phyloP scores from a whole-genome alignment of 1,140 invertebrate species.

The Elymnias hypermnestra region DNA sequence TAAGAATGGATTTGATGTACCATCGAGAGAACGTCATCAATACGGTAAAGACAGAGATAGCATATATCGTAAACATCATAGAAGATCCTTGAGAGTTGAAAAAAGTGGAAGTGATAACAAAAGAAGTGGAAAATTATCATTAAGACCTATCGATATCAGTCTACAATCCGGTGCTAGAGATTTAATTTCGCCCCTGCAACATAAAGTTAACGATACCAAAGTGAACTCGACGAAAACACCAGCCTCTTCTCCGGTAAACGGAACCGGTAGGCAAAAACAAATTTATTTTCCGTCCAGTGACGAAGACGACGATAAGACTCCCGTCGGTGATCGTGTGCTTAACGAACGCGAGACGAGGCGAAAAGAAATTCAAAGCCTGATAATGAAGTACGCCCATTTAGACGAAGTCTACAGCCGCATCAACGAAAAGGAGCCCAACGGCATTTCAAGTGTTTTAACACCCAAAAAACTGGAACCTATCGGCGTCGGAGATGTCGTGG shows the following conservation, averaged over 20 bases:
- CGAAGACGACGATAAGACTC: slow-evolving; percentile 75
- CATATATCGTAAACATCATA: slow-evolving; percentile 61
- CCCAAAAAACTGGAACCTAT: slow-evolving; percentile 58
- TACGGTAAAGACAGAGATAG: slow-evolving; percentile 72
- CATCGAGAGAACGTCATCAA: slow-evolving; percentile 41
- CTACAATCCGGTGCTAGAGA: slow-evolving; percentile 48
- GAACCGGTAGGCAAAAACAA: slow-evolving; percentile 69
- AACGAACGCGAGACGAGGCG: slow-evolving; percentile 84
- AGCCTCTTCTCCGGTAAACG: slow-evolving; percentile 45
- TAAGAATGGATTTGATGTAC: slow-evolving; percentile 60
- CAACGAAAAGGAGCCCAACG: slow-evolving; percentile 43
- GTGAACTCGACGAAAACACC: slow-evolving; percentile 54
- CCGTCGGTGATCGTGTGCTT: slow-evolving; percentile 75
- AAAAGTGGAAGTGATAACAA: slow-evolving; percentile 72
- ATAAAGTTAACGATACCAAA: slow-evolving; percentile 39
- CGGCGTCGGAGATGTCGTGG: slow-evolving; percentile 49
- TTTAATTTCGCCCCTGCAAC: slow-evolving; percentile 55
- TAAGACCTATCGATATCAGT: slow-evolving; percentile 73
- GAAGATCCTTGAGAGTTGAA: slow-evolving; percentile 70
- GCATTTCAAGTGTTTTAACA: slow-evolving; percentile 23
- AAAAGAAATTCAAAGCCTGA: slow-evolving; percentile 87
- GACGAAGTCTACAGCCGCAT: slow-evolving; percentile 80
- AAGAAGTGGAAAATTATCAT: slow-evolving; percentile 53
- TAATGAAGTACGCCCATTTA: slow-evolving; percentile 85
- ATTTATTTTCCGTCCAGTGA: slow-evolving; percentile 67